Evolutionary conservation across 2,797 vertebrate species (phyloP).

Genomic region (Sebastes steindachneri): DNA sequence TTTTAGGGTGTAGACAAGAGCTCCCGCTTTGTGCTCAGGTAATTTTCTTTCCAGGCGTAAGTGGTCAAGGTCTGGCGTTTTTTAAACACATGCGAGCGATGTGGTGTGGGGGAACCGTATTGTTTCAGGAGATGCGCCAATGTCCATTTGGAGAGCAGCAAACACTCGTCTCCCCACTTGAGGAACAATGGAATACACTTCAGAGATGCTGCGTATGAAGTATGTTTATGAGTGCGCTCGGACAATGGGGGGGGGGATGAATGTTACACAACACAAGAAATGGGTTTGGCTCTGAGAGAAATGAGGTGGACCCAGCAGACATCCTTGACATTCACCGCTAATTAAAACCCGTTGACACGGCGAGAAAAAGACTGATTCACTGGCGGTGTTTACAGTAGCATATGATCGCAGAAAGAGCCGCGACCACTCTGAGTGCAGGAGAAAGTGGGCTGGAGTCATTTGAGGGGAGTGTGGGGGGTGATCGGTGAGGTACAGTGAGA

Average conservation of each 20-base stretch:
- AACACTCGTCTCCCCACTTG: conserved; percentile 95
- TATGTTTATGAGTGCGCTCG: conserved; percentile 75
- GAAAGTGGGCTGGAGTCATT: conserved; percentile 68
- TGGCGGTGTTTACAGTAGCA: conserved; percentile 60
- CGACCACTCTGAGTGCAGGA: conserved; percentile 44
- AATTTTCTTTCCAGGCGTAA: conserved; percentile 92
- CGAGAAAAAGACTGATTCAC: conserved; percentile 66
- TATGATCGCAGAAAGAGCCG: conserved; percentile 50
- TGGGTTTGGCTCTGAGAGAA: conserved; percentile 65
- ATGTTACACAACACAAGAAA: conserved; percentile 81
- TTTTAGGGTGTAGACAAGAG: conserved; percentile 86
- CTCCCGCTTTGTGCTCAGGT: conserved; percentile 91
- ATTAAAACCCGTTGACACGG: conserved; percentile 74
- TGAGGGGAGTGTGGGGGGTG: conserved; percentile 7
- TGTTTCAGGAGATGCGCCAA: conserved; percentile 94
- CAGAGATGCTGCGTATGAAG: conserved; percentile 88
- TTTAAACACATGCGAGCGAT: conserved; percentile 88
- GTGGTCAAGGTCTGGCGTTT: conserved; percentile 90
- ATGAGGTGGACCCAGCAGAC: conserved; percentile 66
- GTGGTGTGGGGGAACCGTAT: conserved; percentile 88
- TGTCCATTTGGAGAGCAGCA: conserved; percentile 92
- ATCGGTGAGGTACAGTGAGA: conserved; percentile 49
- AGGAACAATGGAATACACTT: conserved; percentile 96
- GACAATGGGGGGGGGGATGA: conserved; percentile 65
- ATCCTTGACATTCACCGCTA: conserved; percentile 79